A percentile compares a stretch with the other conserved stretches of the same genome.
These are phyloP conservation scores for Odocoileus virginianus DNA, from an alignment of 2,113 vertebrate genomes.

Conservation along the genomic window DNA sequence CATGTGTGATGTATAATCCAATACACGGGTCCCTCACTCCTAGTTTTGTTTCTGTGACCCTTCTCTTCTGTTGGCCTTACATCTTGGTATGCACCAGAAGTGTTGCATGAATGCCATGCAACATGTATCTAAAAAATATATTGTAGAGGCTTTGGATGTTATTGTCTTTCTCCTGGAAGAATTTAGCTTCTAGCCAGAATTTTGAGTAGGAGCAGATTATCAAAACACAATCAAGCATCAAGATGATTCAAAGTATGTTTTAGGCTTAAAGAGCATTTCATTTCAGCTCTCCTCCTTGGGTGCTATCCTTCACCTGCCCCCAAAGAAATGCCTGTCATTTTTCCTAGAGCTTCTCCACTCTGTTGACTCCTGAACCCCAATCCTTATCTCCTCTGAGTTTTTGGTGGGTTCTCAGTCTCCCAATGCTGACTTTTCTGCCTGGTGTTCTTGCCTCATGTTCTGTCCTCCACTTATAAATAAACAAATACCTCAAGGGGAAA, in stretches of 20 bases:
- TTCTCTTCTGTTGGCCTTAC: neutral
- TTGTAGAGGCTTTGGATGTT: neutral
- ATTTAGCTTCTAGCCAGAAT: neutral
- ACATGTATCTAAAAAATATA: neutral
- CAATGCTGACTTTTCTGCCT: neutral
- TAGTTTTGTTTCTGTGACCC: neutral
- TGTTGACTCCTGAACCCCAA: neutral
- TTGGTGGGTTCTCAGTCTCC: neutral
- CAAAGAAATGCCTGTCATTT: neutral
- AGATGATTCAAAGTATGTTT: neutral
- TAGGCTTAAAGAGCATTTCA: neutral
- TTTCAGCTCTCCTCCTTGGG: accelerated
- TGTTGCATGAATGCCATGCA: neutral
- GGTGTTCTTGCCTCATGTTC: neutral
- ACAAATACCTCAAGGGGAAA: neutral
- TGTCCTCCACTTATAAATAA: neutral
- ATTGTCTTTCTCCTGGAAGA: neutral
- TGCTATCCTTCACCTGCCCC: neutral
- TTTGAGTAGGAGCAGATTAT: neutral
- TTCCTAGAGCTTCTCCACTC: neutral
- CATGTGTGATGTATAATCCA: neutral
- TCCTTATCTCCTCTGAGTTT: neutral
- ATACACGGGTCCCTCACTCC: neutral
- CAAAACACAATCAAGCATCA: neutral
- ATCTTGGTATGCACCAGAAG: neutral